A percentile compares a stretch with the other conserved stretches of the same genome.
Conservation (phyloP, 1,140 invertebrate genomes). For the Euwallacea fornicatus region DNA sequence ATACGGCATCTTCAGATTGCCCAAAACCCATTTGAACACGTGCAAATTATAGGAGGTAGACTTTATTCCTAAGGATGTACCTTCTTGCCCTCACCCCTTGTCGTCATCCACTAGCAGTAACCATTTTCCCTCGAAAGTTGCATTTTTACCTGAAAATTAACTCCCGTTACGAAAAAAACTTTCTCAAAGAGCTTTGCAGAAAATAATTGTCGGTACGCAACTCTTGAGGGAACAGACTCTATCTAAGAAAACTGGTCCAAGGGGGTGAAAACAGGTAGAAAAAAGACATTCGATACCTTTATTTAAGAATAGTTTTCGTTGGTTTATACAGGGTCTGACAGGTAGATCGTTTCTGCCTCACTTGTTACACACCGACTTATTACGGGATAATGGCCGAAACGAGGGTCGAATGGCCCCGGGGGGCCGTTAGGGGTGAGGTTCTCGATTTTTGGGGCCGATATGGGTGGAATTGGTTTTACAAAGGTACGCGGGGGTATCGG, state of each 20-base stretch:
- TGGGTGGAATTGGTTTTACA: constrained; percentile 17
- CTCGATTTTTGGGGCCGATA: constrained; percentile 33
- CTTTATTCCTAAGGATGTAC: constrained; percentile 13
- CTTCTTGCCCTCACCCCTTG: neutral
- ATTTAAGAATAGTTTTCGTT: constrained; percentile 42
- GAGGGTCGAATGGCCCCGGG: constrained; percentile 31
- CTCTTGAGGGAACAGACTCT: constrained; percentile 20
- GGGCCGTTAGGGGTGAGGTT: constrained; percentile 39
- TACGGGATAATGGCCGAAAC: constrained; percentile 46
- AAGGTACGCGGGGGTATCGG: constrained; percentile 3
- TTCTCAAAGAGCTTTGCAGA: neutral
- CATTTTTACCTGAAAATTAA: neutral
- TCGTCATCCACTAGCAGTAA: neutral
- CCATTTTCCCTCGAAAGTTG: neutral
- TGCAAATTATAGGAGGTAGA: constrained; percentile 37
- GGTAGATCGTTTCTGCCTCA: constrained; percentile 47
- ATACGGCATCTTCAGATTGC: constrained; percentile 25
- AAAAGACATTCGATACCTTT: constrained; percentile 42
- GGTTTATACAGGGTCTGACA: constrained; percentile 43
- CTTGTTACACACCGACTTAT: constrained; percentile 45
- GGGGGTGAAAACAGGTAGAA: constrained; percentile 40
- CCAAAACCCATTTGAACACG: constrained; percentile 42
- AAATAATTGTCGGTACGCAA: neutral
- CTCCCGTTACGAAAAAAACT: too few relatives aligned
- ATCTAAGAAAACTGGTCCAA: constrained; percentile 17